These are phyloP conservation scores for Xestobium rufovillosum DNA, from an alignment of 2,888 invertebrate genomes.

Conservation along the genomic window DNA sequence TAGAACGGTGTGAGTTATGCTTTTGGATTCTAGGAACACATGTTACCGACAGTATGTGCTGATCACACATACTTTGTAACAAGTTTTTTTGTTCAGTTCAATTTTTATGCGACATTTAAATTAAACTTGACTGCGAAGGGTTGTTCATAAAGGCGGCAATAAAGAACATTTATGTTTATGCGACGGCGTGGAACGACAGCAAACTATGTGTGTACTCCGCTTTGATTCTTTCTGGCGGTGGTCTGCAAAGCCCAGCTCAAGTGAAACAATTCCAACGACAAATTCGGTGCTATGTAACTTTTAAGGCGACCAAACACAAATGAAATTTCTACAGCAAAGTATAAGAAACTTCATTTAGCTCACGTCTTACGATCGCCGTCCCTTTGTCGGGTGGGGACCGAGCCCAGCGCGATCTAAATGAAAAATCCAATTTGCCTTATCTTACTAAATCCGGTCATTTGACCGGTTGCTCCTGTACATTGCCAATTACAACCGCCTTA, in stretches of 20 bases:
- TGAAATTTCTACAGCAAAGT: slow-evolving; percentile 26
- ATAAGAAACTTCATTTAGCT: slow-evolving; percentile 30
- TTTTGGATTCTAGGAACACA: no score
- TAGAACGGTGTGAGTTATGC: no score
- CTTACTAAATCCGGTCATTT: slow-evolving; percentile 30
- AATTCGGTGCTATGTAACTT: slow-evolving; percentile 26
- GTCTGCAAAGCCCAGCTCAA: slow-evolving; percentile 9
- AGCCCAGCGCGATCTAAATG: slow-evolving; percentile 26
- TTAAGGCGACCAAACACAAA: slow-evolving; percentile 26
- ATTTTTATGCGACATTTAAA: slow-evolving; percentile 39
- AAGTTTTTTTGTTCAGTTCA: no score
- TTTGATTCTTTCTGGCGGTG: slow-evolving; percentile 27
- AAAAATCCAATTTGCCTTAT: slow-evolving; percentile 36
- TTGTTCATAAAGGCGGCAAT: slow-evolving; percentile 37
- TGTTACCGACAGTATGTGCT: no score
- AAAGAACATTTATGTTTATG: slow-evolving; percentile 38
- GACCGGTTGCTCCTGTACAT: slow-evolving; percentile 18
- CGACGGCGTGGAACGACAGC: slow-evolving; percentile 31
- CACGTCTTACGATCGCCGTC: slow-evolving; percentile 26
- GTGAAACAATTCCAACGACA: slow-evolving; percentile 18
- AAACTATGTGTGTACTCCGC: slow-evolving; percentile 29
- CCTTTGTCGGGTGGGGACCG: slow-evolving; percentile 22
- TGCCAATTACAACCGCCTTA: no score
- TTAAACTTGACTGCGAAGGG: slow-evolving; percentile 38
- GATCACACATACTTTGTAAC: no score